Conservation (phyloP, 2,113 vertebrate genomes). For the Syngnathoides biaculeatus region DNA sequence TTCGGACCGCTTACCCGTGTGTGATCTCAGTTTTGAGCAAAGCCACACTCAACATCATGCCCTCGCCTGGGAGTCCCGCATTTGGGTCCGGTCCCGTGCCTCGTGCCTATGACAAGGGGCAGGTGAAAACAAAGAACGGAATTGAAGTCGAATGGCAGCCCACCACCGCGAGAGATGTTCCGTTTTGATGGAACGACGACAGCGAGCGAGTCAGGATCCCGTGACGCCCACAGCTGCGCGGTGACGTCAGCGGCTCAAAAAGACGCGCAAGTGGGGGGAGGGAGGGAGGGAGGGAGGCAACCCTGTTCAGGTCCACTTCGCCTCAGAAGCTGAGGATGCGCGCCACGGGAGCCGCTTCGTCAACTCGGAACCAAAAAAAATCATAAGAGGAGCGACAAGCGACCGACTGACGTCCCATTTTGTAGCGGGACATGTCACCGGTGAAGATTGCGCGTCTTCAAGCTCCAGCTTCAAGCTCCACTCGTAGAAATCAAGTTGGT, state of each 20-base stretch:
- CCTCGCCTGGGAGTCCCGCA: too few relatives aligned
- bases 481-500: slow-evolving; percentile 27
- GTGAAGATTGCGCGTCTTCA: background rate
- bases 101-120: too few relatives aligned
- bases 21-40: too few relatives aligned
- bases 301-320: slow-evolving; percentile 48
- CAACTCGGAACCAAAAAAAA: background rate
- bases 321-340: slow-evolving; percentile 33
- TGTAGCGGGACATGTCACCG: slow-evolving; percentile 1
- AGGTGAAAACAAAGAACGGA: too few relatives aligned
- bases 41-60: too few relatives aligned
- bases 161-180: too few relatives aligned
- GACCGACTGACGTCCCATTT: background rate
- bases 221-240: slow-evolving; percentile 37
- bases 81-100: too few relatives aligned
- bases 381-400: slow-evolving; percentile 1
- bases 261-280: slow-evolving; percentile 48
- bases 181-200: background rate
- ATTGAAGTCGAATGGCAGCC: too few relatives aligned
- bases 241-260: slow-evolving; percentile 69
- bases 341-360: slow-evolving; percentile 24
- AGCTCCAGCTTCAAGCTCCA: slow-evolving; percentile 14
- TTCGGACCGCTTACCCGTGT: too few relatives aligned
- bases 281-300: slow-evolving; percentile 55
- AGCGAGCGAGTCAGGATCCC: slow-evolving; percentile 20